A percentile compares a stretch with the other conserved stretches of the same genome.
Conservation (phyloP, 2,888 invertebrate species). For the Brachypterus glaber region DNA sequence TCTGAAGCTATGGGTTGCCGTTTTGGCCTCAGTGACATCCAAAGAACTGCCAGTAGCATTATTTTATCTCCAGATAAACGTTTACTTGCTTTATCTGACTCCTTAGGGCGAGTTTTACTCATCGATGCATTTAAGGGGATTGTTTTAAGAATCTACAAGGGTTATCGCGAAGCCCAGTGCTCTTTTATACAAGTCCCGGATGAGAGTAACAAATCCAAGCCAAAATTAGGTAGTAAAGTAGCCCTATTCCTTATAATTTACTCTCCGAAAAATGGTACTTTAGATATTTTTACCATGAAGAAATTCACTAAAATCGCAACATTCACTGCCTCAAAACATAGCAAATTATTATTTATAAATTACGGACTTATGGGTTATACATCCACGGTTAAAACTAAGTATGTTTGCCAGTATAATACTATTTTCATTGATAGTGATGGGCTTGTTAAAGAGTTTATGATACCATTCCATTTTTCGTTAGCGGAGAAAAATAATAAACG, state of each 20-base stretch:
- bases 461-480: conserved; percentile 87
- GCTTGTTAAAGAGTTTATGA: conserved; percentile 66
- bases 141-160: conserved; percentile 84
- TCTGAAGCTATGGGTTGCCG: conserved; percentile 68
- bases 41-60: conserved; percentile 66
- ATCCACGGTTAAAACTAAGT: conserved; percentile 46
- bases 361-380: conserved; percentile 71
- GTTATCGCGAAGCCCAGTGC: conserved; percentile 91
- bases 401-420: conserved; percentile 57
- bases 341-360: conserved; percentile 67
- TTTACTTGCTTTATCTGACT: conserved; percentile 75
- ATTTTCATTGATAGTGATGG: conserved; percentile 78
- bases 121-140: conserved; percentile 74
- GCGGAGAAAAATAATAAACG: conserved; percentile 80
- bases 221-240: conserved; percentile 39
- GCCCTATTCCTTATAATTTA: conserved; percentile 86
- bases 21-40: conserved; percentile 71
- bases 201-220: conserved; percentile 46
- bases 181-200: conserved; percentile 78
- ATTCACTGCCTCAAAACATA: conserved; percentile 80
- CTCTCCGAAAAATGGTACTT: conserved; percentile 80
- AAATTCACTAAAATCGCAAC: conserved; percentile 84
- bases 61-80: conserved; percentile 69
- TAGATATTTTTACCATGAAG: conserved; percentile 89
- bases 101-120: conserved; percentile 77